Evolutionary conservation across 2,888 invertebrate species (phyloP), one percentile per base, ranked within the genome.

Genomic region (Margaritifera margaritifera): DNA sequence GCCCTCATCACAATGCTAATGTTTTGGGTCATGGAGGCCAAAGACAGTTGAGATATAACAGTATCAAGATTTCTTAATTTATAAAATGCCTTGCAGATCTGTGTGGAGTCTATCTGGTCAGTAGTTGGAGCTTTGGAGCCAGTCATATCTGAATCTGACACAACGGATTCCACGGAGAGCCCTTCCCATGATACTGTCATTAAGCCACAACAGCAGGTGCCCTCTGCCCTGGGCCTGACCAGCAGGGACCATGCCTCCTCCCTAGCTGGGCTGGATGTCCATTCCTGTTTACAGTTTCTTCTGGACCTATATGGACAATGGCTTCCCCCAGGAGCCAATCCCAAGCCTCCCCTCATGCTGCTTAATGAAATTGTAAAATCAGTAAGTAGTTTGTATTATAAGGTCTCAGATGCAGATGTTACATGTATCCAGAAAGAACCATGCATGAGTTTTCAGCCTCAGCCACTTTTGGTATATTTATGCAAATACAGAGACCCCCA

Each of bases 281-380:
- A 95, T 88, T 98, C 98, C 71, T 98, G 98, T 90, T 90, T 98
- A 65, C 96, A 96, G 88, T 94, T 98, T 86, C 92, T 98, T 24
- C 93, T 97, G 88, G 98, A 98, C 89, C 93, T 98, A 52, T 96
- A 96, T 79, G 93, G 95, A 1, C 95, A 96, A 69, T 93, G 94
- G 92, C 89, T 93, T 72, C 91, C 92, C 64, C 90, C 92, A 19
- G 91, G 91, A 24, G 81, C 86, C 62, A 86, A 75, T 66, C 85
- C 86, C 24, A 85, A 84, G 62, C 87, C 87, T 25, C 88, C 90
- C 2, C 84, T 91, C 11, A 85, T 88, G 81, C 81, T 90, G 64
- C 83, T 90, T 59, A 89, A 90, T 73, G 89, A 90, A 74, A 88
- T 89, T 0, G 86, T 90, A 27, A 88, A 89, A 75, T 90, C 90